Conservation (phyloP, 2,797 vertebrate genomes). For the Ptychadena robeensis region DNA sequence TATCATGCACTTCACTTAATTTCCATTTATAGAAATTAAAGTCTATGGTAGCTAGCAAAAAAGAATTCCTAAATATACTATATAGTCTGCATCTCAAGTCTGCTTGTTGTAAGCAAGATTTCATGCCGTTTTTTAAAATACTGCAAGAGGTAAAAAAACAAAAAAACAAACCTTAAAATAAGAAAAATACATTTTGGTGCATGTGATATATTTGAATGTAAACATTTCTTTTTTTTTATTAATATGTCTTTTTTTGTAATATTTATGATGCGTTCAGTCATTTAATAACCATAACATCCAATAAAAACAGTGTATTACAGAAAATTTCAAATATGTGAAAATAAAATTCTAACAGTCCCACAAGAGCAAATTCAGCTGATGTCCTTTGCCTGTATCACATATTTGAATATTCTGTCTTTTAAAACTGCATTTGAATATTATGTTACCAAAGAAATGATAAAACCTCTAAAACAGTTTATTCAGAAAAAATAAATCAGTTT, state of each 20-base stretch:
- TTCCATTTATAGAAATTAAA: conserved; percentile 48
- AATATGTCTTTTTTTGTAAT: neutral
- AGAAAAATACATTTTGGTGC: conserved; percentile 48
- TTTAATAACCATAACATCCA: conserved; percentile 76
- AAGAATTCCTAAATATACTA: conserved; percentile 33
- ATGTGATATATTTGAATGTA: conserved; percentile 66
- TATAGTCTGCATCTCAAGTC: conserved; percentile 39
- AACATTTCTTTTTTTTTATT: conserved; percentile 69
- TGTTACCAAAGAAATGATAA: conserved; percentile 65
- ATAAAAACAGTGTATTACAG: conserved; percentile 65
- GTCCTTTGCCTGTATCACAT: conserved; percentile 60
- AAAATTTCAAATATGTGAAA: conserved; percentile 65
- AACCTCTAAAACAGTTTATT: conserved; percentile 61
- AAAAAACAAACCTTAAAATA: conserved; percentile 14
- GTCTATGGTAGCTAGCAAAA: conserved; percentile 46
- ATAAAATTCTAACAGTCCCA: conserved; percentile 68
- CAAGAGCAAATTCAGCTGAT: conserved; percentile 62
- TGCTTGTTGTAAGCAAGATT: conserved; percentile 33
- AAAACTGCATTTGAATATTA: conserved; percentile 64
- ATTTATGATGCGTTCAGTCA: conserved; percentile 69
- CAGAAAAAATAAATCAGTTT: conserved; percentile 36
- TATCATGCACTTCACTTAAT: conserved; percentile 48
- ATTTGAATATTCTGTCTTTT: conserved; percentile 63
- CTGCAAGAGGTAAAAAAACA: conserved; percentile 36
- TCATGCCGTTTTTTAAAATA: conserved; percentile 54